Conservation (phyloP, 1,140 invertebrate species). For the Drosophila lacteicornis region DNA sequence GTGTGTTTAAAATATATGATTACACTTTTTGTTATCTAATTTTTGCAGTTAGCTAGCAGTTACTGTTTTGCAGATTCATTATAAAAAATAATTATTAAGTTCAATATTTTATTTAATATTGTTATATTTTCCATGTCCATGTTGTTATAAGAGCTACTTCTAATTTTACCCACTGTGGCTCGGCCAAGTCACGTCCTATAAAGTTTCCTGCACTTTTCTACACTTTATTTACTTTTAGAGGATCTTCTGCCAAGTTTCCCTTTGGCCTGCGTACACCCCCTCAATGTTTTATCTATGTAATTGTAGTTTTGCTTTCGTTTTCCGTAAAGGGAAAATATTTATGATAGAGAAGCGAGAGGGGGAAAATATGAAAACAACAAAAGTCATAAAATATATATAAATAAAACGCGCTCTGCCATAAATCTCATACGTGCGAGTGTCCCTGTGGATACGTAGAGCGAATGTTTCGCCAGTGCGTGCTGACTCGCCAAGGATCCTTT, state of each 20-base stretch:
- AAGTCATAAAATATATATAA: constrained; percentile 60
- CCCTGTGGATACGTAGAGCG: constrained; percentile 20
- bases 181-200: constrained; percentile 65
- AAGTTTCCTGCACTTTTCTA: constrained; percentile 59
- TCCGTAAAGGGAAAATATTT: constrained; percentile 38
- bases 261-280: constrained; percentile 1
- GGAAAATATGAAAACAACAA: constrained; percentile 40
- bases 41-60: not conserved
- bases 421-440: constrained; percentile 48
- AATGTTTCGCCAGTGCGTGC: constrained; percentile 34
- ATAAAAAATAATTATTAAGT: too few species aligned
- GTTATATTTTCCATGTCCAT: too few species aligned
- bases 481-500: constrained; percentile 38
- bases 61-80: not conserved
- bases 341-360: constrained; percentile 25
- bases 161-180: constrained; percentile 6
- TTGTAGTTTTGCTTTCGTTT: constrained; percentile 49
- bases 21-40: not conserved
- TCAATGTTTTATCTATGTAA: constrained; percentile 31
- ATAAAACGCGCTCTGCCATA: constrained; percentile 48
- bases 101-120: not conserved
- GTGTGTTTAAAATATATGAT: not conserved
- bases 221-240: constrained; percentile 58
- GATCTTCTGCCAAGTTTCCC: constrained; percentile 17
- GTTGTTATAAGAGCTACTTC: too few species aligned